Evolutionary conservation across 2,797 vertebrate species (phyloP), one percentile per base, ranked within the genome.

Genomic region (Pantherophis alleghaniensis): DNA sequence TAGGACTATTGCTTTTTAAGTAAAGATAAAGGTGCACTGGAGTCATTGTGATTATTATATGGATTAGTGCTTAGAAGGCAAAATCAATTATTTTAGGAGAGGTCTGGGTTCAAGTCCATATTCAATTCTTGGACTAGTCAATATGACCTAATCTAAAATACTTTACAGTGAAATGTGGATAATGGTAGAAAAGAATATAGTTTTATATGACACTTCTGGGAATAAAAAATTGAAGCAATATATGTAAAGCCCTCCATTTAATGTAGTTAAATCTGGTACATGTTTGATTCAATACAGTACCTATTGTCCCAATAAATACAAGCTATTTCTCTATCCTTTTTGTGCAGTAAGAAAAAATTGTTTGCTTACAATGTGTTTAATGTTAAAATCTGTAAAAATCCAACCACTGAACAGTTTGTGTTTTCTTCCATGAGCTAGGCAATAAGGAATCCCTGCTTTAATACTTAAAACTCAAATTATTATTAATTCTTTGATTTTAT

Each of bases 401-500:
- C 14, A 10, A 94, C 87, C 94, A 92, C 16, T 86, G 93, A 83
- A 94, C 66, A 89, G 86, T 92, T 88, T 0, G 37, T 79, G 92
- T 95, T 89, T 47, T 89, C 9, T 53, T 55, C 66, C 0, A 18
- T 79, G 3, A n/a, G 5, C 37, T 47, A 20, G 93, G 0, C 1
- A 91, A 28, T 89, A 87, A 94, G 92, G 87, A 2, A 79, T 12
- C 22, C 10, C n/a, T 55, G 28, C 14, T 32, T 20, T 83, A 47
- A 87, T 51, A 1, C n/a, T 61, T 61, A 63, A 87, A 22, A 47
- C 0, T 26, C 92, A 94, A 92, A 89, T 2, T 63, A 6, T 93
- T 28, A 32, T 94, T 91, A 87, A 91, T 32, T 90, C 26, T 26
- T 92, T 94, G 16, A 63, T 20, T 92, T 94, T 32, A 42, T 28